Percentiles rank a stretch among this genome's conserved stretches.
Conservation (phyloP, 1,140 invertebrate genomes). For the Lutraria rhynchaena region DNA sequence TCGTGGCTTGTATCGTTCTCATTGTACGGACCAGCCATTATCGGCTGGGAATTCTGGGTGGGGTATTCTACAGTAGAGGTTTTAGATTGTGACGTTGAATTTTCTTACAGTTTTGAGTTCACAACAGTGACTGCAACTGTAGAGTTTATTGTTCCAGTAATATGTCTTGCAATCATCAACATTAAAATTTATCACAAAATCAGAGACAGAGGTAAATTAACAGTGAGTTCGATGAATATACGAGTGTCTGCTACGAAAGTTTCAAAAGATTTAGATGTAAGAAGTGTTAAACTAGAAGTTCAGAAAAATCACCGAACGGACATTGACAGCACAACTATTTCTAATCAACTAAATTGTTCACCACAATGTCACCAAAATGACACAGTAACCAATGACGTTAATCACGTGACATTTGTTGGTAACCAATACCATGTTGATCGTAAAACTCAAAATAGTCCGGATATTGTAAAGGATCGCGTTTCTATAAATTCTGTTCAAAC, state of each 20-base stretch:
- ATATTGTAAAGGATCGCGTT: background rate
- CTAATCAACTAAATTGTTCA: no score
- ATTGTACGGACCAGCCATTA: conserved; percentile 71
- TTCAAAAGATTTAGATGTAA: no score
- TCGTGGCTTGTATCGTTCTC: conserved; percentile 66
- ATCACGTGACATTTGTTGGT: no score
- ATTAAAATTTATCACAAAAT: conserved; percentile 65
- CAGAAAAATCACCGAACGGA: no score
- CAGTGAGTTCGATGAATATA: no score
- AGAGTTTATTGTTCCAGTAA: conserved; percentile 69
- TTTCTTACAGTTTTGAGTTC: conserved; percentile 61
- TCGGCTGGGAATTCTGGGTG: conserved; percentile 70
- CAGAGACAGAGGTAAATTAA: conserved; percentile 5
- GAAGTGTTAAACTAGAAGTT: no score
- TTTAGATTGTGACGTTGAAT: conserved; percentile 70
- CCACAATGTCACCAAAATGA: no score
- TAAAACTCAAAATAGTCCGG: conserved; percentile 5
- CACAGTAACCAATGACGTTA: no score
- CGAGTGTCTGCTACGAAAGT: no score
- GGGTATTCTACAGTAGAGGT: conserved; percentile 53
- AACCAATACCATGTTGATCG: no score
- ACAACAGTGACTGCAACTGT: conserved; percentile 63
- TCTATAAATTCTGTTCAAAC: background rate
- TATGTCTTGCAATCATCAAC: conserved; percentile 61
- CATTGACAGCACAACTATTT: no score